These are phyloP conservation scores for Bungarus multicinctus DNA, from an alignment of 2,113 vertebrate genomes.

Conservation along the genomic window DNA sequence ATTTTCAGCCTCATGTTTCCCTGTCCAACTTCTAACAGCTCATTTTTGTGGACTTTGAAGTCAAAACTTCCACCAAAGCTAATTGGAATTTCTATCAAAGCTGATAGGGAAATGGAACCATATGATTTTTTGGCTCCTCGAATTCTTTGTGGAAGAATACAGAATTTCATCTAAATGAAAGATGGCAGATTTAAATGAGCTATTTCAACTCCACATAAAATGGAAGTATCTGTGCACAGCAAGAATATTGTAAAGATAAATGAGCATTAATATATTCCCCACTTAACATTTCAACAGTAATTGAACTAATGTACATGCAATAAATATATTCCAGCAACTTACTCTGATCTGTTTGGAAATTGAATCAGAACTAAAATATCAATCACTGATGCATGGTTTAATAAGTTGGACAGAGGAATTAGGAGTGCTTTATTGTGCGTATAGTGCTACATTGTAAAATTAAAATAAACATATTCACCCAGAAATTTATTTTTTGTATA, in stretches of 20 bases:
- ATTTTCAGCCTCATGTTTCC: background rate
- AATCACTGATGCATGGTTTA: background rate
- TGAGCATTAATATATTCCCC: background rate
- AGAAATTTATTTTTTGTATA: background rate
- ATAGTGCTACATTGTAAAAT: background rate
- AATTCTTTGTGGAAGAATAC: background rate
- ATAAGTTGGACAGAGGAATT: background rate
- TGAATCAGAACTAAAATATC: background rate
- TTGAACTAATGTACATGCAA: background rate
- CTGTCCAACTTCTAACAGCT: background rate
- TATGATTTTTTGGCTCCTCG: background rate
- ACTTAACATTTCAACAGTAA: background rate
- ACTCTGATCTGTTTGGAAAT: background rate
- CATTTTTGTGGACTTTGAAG: background rate
- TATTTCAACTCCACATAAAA: background rate
- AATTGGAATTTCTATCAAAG: background rate
- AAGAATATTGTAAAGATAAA: background rate
- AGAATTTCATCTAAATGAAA: background rate
- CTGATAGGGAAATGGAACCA: background rate
- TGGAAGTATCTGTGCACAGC: background rate
- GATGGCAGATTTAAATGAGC: background rate
- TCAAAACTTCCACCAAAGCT: background rate
- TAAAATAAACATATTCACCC: background rate
- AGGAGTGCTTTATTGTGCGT: background rate
- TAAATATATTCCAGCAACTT: background rate